Evolutionary conservation across 2,888 invertebrate genomes (phyloP).

Genomic region (Lomographa bimaculata): DNA sequence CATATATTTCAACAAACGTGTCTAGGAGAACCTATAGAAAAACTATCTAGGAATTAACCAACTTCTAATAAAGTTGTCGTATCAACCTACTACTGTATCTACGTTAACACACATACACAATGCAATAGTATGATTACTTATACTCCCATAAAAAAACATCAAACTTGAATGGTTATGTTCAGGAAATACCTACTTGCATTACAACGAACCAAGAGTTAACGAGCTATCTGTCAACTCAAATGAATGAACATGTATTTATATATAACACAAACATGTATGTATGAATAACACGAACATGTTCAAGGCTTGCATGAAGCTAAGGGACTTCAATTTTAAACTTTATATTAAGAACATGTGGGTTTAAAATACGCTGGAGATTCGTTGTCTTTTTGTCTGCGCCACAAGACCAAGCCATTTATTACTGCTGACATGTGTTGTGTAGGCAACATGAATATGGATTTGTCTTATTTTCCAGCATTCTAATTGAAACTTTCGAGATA

Average conservation of each 20-base stretch:
- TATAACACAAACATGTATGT: constrained; percentile 1
- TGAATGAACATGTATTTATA: constrained; percentile 10
- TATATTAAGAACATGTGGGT: not conserved
- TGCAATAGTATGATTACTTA: too few species aligned
- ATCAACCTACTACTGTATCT: too few species aligned
- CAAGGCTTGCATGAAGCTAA: not conserved
- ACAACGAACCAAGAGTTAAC: constrained; percentile 13
- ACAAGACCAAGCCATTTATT: constrained; percentile 7
- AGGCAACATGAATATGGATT: constrained; percentile 1
- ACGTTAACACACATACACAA: too few species aligned
- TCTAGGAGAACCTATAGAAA: too few species aligned
- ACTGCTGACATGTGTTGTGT: constrained; percentile 8
- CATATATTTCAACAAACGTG: too few species aligned
- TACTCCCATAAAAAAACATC: too few species aligned
- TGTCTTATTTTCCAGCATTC: not conserved
- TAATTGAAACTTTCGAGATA: too few species aligned
- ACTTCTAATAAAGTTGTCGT: too few species aligned
- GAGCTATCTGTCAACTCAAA: constrained; percentile 12
- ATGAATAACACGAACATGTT: too few species aligned
- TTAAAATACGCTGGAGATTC: not conserved
- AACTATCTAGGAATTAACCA: too few species aligned
- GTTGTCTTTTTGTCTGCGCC: constrained; percentile 1
- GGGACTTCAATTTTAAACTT: not conserved
- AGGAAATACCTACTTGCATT: too few species aligned
- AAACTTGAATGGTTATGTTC: too few species aligned